Evolutionary conservation across 1,140 invertebrate species (phyloP).

Genomic region (Heliothis virescens): DNA sequence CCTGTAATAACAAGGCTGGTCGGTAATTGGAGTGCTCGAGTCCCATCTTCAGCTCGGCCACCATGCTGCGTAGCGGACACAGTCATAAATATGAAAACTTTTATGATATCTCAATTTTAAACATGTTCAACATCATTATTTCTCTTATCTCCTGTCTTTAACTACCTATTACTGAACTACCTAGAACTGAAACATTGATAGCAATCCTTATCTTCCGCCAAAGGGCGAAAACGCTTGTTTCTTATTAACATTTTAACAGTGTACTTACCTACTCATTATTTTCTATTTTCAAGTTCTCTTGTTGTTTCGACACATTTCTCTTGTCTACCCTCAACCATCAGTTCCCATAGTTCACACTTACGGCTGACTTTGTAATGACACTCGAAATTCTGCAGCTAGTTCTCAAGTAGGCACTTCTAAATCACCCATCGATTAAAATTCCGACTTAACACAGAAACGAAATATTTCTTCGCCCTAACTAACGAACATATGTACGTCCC

Average conservation of each 20-base stretch:
- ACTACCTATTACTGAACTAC: too few relatives aligned
- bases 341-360: conserved; percentile 6
- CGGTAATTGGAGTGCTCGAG: neutral
- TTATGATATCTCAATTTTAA: neutral
- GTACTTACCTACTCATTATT: neutral
- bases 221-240: too few relatives aligned
- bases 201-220: neutral
- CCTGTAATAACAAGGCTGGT: conserved; percentile 7
- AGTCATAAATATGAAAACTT: neutral
- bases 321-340: neutral
- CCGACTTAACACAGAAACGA: neutral
- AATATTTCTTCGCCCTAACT: neutral
- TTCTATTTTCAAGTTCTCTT: neutral
- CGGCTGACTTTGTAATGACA: conserved; percentile 12
- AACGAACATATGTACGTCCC: conserved; percentile 34
- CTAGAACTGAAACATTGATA: too few relatives aligned
- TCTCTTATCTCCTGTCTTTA: too few relatives aligned
- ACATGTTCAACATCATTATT: too few relatives aligned
- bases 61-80: neutral
- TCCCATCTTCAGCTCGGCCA: neutral
- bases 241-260: neutral
- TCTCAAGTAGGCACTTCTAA: neutral
- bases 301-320: neutral
- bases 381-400: conserved; percentile 10
- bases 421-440: conserved; percentile 6